phyloP scores from a whole-genome alignment of 2,113 vertebrate species.

The Phalacrocorax carbo region DNA sequence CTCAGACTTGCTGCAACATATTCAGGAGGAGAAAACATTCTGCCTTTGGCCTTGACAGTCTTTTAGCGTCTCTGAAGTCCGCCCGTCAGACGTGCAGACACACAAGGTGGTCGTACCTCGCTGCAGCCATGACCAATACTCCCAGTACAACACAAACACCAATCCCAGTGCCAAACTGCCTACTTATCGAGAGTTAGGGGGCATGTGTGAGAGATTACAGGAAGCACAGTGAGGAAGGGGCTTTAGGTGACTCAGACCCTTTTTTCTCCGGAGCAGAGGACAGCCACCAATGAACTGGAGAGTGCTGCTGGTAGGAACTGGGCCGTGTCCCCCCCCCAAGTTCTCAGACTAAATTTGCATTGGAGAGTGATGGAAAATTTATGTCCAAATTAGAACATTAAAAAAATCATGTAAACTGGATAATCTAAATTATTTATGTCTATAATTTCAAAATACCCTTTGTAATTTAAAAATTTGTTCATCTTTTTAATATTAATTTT shows the following conservation, averaged over 20 bases:
- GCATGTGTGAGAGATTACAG: neutral
- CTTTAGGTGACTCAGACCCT: neutral
- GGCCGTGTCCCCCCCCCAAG: neutral
- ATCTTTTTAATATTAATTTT: neutral
- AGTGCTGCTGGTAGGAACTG: rapidly evolving
- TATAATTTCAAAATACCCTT: neutral
- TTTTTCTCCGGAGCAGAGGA: neutral
- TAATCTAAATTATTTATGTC: neutral
- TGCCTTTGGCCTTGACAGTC: neutral
- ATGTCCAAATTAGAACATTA: neutral
- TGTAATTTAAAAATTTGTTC: neutral
- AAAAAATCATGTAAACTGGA: neutral
- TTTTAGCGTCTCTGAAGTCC: neutral
- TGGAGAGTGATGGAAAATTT: neutral
- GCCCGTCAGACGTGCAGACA: neutral
- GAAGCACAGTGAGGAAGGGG: neutral
- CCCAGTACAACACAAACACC: neutral
- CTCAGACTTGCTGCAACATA: neutral
- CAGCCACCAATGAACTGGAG: neutral
- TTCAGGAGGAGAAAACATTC: neutral
- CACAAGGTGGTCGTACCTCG: neutral
- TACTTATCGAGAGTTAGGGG: rapidly evolving
- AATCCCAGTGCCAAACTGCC: neutral
- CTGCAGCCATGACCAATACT: neutral
- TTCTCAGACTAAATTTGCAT: neutral